phyloP scores from a whole-genome alignment of 1,140 invertebrate species.

The Sycophaga agraensis region DNA sequence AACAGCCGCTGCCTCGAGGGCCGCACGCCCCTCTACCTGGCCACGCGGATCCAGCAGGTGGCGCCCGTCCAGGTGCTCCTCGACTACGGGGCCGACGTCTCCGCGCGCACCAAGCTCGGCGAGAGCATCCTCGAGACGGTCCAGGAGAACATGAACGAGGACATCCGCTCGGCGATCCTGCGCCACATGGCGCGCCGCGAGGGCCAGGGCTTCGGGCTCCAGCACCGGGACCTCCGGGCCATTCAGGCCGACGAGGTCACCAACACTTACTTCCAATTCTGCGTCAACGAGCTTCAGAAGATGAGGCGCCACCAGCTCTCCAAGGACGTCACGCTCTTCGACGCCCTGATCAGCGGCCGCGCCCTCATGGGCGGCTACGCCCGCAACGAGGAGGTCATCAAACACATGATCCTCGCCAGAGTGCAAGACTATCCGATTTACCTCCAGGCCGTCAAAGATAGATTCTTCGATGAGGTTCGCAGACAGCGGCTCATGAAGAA shows the following conservation, averaged over 20 bases:
- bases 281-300: background rate
- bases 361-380: background rate
- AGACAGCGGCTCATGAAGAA: background rate
- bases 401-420: background rate
- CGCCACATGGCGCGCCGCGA: background rate
- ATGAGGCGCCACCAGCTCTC: background rate
- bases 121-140: background rate
- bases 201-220: background rate
- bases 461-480: background rate
- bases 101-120: background rate
- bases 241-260: background rate
- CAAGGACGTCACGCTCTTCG: background rate
- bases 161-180: background rate
- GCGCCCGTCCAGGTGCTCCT: background rate
- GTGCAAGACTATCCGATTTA: background rate
- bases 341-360: background rate
- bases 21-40: background rate
- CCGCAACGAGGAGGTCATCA: background rate
- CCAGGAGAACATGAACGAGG: background rate
- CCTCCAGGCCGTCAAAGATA: too few relatives aligned
- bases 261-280: background rate
- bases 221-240: background rate
- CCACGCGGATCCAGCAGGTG: background rate
- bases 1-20: background rate
- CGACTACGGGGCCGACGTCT: background rate